phyloP scores from a whole-genome alignment of 2,113 vertebrate genomes.

The Deroptyus accipitrinus region DNA sequence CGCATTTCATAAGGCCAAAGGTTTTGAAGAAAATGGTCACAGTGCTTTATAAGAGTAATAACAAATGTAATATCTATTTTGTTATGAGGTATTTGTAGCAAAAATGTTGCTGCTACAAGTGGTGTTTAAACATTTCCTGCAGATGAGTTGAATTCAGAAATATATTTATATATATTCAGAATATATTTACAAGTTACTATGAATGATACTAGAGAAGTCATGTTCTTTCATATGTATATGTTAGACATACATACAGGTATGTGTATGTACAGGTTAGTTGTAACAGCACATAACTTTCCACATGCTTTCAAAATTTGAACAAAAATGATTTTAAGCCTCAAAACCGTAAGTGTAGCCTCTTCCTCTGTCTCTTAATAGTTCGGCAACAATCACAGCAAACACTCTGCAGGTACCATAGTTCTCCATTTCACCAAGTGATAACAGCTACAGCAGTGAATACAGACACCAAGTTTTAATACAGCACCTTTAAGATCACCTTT shows the following conservation, averaged over 20 bases:
- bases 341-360: background rate
- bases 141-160: background rate
- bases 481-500: background rate
- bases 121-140: background rate
- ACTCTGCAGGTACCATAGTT: background rate
- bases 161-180: too few relatives aligned
- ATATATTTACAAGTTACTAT: background rate
- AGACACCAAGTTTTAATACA: background rate
- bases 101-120: background rate
- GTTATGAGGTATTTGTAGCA: background rate
- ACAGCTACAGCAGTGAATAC: background rate
- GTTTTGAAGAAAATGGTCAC: background rate
- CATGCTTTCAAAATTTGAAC: background rate
- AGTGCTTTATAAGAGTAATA: background rate
- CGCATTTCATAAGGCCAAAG: background rate
- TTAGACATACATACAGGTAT: background rate
- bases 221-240: background rate
- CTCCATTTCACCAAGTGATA: background rate
- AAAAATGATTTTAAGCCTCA: background rate
- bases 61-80: background rate
- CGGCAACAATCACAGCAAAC: background rate
- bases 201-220: background rate
- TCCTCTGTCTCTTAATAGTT: background rate
- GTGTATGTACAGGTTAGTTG: background rate
- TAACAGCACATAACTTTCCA: background rate